Evolutionary conservation across 1,140 invertebrate species (phyloP).

Genomic region (Condylostylus longicornis): DNA sequence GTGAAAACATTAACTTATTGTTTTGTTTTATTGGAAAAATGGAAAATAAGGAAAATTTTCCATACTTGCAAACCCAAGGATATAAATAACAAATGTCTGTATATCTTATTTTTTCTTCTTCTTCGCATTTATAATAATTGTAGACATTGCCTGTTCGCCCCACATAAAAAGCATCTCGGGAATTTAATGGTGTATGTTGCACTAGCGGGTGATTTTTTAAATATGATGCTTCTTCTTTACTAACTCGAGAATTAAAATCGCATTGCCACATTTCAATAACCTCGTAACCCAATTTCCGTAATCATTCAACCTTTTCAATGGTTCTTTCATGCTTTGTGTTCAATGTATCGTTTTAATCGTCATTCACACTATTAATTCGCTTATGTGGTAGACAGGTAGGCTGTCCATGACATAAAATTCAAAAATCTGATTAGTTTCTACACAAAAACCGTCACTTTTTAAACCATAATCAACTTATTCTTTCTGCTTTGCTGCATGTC

Average conservation of each 20-base stretch:
- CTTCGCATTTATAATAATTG: conserved; percentile 13
- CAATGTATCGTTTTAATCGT: neutral
- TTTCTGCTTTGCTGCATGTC: too few species aligned
- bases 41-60: conserved; percentile 19
- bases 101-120: conserved; percentile 23
- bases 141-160: conserved; percentile 23
- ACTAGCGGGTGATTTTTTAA: conserved; percentile 22
- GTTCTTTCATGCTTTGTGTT: neutral
- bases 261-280: too few species aligned
- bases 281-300: too few species aligned
- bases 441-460: conserved; percentile 5
- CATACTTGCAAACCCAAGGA: conserved; percentile 19
- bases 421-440: conserved; percentile 4
- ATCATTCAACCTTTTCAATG: too few species aligned
- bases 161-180: too few species aligned
- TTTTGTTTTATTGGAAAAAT: too few species aligned
- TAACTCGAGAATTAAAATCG: neutral
- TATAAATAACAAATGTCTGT: conserved; percentile 31
- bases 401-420: conserved; percentile 8
- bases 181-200: too few species aligned
- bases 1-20: too few species aligned
- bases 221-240: neutral
- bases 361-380: neutral
- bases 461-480: too few species aligned
- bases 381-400: neutral